Evolutionary conservation across 2,888 invertebrate species (phyloP).

Genomic region (Cantharis lateralis): DNA sequence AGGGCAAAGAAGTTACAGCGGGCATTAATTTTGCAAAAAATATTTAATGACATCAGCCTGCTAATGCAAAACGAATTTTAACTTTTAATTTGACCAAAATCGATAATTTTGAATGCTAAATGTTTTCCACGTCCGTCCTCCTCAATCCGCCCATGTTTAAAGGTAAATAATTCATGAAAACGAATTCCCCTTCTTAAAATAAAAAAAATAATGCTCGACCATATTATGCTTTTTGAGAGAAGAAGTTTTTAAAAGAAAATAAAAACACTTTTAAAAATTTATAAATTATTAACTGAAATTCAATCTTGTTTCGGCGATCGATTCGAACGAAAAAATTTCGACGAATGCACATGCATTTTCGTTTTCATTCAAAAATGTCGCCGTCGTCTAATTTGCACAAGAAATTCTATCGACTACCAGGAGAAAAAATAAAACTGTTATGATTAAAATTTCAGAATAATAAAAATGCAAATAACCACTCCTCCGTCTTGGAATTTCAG

Average conservation of each 20-base stretch:
- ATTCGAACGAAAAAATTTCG: neutral
- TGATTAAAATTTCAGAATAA: conserved; percentile 27
- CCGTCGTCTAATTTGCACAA: neutral
- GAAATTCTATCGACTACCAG: neutral
- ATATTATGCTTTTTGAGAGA: neutral
- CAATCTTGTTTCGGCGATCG: neutral
- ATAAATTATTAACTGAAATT: neutral
- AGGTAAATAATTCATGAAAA: neutral
- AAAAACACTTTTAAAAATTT: too few relatives aligned
- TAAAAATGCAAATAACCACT: conserved; percentile 40
- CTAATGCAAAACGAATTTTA: neutral
- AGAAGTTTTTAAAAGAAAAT: neutral
- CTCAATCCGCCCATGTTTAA: neutral
- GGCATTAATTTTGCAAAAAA: neutral
- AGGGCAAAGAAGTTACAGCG: neutral
- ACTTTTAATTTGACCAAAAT: neutral
- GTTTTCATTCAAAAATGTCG: neutral
- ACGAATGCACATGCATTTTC: neutral
- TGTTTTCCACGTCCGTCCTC: neutral
- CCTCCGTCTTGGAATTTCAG: conserved; percentile 24
- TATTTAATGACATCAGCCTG: neutral
- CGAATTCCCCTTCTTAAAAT: neutral
- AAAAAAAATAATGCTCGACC: neutral
- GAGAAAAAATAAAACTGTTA: neutral
- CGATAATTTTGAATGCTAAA: neutral